These are phyloP conservation scores for Allygus modestus DNA, from an alignment of 2,888 invertebrate genomes.

Conservation along the genomic window DNA sequence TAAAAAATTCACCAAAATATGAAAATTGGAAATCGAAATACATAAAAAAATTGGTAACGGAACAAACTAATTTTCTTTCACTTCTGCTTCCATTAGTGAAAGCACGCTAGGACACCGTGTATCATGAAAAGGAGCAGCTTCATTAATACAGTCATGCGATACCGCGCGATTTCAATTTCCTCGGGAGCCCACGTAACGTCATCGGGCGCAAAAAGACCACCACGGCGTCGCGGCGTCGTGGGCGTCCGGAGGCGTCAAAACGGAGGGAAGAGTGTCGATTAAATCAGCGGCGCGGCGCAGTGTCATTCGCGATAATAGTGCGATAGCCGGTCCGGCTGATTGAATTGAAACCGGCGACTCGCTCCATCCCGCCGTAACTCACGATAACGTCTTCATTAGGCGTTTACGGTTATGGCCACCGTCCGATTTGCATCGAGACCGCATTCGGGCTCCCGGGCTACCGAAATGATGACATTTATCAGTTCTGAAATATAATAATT, in stretches of 20 bases:
- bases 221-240: neutral
- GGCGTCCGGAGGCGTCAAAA: slow-evolving; percentile 23
- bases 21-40: no score
- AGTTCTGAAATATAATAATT: slow-evolving; percentile 46
- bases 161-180: no score
- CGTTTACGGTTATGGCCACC: slow-evolving; percentile 36
- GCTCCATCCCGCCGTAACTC: slow-evolving; percentile 19
- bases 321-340: neutral
- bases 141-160: no score
- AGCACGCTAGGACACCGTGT: no score
- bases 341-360: slow-evolving; percentile 15
- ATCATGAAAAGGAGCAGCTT: no score
- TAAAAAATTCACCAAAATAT: no score
- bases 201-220: neutral
- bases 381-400: slow-evolving; percentile 47
- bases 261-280: neutral
- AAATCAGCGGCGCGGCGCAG: neutral
- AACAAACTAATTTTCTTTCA: no score
- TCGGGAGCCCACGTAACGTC: no score
- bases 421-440: slow-evolving; percentile 39
- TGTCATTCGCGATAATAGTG: slow-evolving; percentile 10
- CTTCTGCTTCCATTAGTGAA: no score
- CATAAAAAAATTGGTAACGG: no score
- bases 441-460: slow-evolving; percentile 20
- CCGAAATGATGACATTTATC: slow-evolving; percentile 46